Evolutionary conservation across 2,888 invertebrate species (phyloP).

Genomic region (Ligdia adustata): DNA sequence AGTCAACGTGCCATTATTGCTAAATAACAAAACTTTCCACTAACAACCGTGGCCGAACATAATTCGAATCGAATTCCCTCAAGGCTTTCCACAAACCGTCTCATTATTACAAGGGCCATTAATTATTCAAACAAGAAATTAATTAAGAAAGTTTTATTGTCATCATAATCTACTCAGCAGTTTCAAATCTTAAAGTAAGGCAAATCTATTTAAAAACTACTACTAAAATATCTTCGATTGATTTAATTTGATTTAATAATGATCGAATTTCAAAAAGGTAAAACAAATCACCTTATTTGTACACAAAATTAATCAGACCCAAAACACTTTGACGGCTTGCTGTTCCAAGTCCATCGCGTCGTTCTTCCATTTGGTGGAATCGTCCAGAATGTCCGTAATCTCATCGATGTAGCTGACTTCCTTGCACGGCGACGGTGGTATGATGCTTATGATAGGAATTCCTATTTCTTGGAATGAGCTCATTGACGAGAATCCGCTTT

Average conservation of each 20-base stretch:
- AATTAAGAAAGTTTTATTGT: slow-evolving; percentile 35
- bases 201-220: too few species aligned
- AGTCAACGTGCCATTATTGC: slow-evolving; percentile 3
- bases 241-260: too few species aligned
- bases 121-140: slow-evolving; percentile 22
- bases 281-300: slow-evolving; percentile 44
- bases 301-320: slow-evolving; percentile 62
- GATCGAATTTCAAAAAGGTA: too few species aligned
- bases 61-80: slow-evolving; percentile 18
- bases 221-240: too few species aligned
- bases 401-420: slow-evolving; percentile 66
- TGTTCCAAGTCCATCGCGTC: slow-evolving; percentile 63
- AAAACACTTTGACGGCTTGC: slow-evolving; percentile 75
- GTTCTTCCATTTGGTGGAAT: slow-evolving; percentile 65
- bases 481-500: slow-evolving; percentile 94
- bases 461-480: slow-evolving; percentile 93
- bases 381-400: slow-evolving; percentile 54
- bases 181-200: slow-evolving; percentile 35
- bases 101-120: slow-evolving; percentile 14
- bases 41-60: slow-evolving; percentile 15
- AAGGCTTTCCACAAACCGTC: slow-evolving; percentile 13
- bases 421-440: slow-evolving; percentile 76
- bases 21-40: slow-evolving; percentile 11
- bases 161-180: slow-evolving; percentile 31
- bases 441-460: slow-evolving; percentile 84